Conservation (phyloP, 2,797 vertebrate genomes). For the Aythya fuligula region DNA sequence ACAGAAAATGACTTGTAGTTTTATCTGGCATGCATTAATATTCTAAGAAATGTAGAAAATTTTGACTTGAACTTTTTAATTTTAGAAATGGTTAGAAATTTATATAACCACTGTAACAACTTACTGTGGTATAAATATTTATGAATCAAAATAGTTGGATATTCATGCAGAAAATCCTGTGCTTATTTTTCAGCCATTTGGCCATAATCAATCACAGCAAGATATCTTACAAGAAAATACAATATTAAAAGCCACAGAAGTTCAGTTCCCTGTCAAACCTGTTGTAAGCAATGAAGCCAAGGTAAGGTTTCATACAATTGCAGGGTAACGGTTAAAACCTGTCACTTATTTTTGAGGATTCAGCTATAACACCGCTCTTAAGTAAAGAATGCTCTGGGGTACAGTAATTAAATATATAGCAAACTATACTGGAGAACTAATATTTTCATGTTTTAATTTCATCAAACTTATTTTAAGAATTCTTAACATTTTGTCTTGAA, state of each 20-base stretch:
- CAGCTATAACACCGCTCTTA: not conserved
- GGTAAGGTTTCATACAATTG: slow-evolving; percentile 77
- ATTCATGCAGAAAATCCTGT: slow-evolving; percentile 24
- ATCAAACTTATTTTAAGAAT: not conserved
- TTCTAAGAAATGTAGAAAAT: not conserved
- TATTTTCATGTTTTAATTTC: not conserved
- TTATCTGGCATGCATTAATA: not conserved
- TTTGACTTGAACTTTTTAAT: not conserved
- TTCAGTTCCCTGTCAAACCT: slow-evolving; percentile 98
- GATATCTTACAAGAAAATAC: slow-evolving; percentile 99
- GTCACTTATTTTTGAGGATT: not conserved
- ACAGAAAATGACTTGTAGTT: not conserved
- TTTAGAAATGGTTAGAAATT: not conserved
- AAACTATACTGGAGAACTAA: not conserved
- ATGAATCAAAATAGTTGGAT: slow-evolving; percentile 26
- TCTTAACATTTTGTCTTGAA: not conserved
- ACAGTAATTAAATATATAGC: not conserved
- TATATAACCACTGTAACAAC: not conserved
- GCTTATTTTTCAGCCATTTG: slow-evolving; percentile 90
- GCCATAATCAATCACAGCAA: slow-evolving; percentile 99
- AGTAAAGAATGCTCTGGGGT: not conserved
- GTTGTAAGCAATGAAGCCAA: slow-evolving; percentile 98
- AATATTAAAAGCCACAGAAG: slow-evolving; percentile 98
- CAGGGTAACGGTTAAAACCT: not conserved
- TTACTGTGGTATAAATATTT: slow-evolving; percentile 13